Base-by-base conservation (phyloP, 2,113 vertebrate genomes). In the Seriola rivoliana region DNA sequence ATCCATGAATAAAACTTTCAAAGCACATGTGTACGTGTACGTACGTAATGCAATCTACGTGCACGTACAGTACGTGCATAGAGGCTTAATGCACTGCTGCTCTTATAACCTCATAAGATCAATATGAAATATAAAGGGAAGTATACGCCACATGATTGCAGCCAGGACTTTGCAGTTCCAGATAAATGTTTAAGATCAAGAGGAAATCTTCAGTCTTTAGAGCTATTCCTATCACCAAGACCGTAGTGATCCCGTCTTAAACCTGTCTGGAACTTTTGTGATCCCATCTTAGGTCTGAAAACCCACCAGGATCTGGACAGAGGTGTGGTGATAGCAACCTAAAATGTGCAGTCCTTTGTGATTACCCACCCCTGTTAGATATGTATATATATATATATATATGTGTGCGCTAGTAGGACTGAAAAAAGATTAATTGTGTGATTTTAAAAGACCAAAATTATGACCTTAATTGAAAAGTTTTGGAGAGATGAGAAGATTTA, bases 161-260 rank as follows among this genome's bases (percentile, higher is more conserved):
- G 17, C 8, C 60, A 38, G n/a, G 66, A 48, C 54, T 36, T 40
- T 71, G 46, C 3, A 16, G 46, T 48, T 48, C 48, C 48, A 52
- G 48, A 8, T 19, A 19, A 52, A 52, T 21, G 14, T 80, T 50
- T 3, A 11, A 17, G 23, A 63, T 52, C 19, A 67, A 62, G 42
- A 62, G 46, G 25, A 62, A 78, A 73, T 78, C 46, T 62, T 14
- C 0, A 0, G 11, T 50, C 40, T 38, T 58, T 40, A 48, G n/a
- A 29, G 29, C 23, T 73, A 50, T 48, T 19, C 48, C 48, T 52
- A 8, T 48, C 46, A 48, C 48, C 19, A 19, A 21, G 17, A 52
- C 57, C n/a, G 38, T 14, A 34, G 32, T 21, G 48, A 52, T 72
- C 60, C 67, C 3, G 32, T 23, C 34, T 54, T 67, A 55, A 84